Base-by-base conservation (phyloP, 1,140 invertebrate species). In the Leptinotarsa undecemlineata region DNA sequence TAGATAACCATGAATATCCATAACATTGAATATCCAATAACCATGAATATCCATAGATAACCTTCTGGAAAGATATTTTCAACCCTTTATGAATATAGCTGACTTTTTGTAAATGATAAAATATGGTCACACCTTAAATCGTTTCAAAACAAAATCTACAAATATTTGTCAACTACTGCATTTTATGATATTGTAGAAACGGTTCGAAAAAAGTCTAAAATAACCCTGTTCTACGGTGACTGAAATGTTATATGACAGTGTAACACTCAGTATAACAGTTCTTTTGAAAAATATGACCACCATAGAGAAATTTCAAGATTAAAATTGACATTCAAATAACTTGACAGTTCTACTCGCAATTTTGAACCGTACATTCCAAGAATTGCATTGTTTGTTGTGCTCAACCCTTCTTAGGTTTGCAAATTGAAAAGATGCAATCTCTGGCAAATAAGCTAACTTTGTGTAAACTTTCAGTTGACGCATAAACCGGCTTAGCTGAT, bases 371-470 rank as follows among this genome's bases (percentile, higher is more conserved):
- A 6, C 6, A 13, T 68, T 47, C 67, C 19, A 68, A 48, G 67
- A 68, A 68, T 8, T 23, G 19, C 67, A 68, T 68, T 68, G 67
- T 68, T 68, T 42, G 26, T 15, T 20, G 26, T 64, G 17, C 19
- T 33, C 3, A 68, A 68, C 67, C 67, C 67, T 68, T 68, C 33
- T 48, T 3, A 33, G 67, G 42, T 68, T 47, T n/a, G 42, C 26
- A 68, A 68, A 68, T 68, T 42, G 42, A 20, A 68, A 68, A 68
- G 67, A 68, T 68, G 67, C 67, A 68, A 68, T 68, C 67, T 68
- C n/a, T 68, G 42, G 67, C 33, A 68, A 68, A 19, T 48, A 48
- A 68, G 42, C 19, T 68, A 64, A 64, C 63, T 64, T 64, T 64
- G 8, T 64, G 63, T 64, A 64, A 64, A 64, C 63, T 64, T 64